These are phyloP conservation scores for Orestias chungarensis DNA, from an alignment of 2,797 vertebrate genomes.

Conservation along the genomic window DNA sequence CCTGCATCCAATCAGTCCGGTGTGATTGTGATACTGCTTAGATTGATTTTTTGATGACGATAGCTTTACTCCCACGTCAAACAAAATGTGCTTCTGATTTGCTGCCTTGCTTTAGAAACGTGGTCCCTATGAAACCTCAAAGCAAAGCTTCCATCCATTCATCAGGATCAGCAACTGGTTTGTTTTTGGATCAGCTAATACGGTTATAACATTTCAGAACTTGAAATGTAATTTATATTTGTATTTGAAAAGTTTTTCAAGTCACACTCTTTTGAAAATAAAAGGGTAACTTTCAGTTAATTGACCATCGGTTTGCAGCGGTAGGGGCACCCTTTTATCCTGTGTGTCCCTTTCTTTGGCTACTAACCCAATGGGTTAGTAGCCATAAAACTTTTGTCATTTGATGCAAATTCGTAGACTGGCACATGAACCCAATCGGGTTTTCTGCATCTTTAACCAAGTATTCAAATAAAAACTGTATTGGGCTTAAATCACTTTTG, in stretches of 20 bases:
- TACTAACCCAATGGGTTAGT: too few species aligned
- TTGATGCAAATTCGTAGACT: too few species aligned
- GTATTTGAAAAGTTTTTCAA: too few species aligned
- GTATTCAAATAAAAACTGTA: constrained; percentile 55
- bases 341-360: background rate
- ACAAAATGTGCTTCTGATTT: background rate
- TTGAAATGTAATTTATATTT: background rate
- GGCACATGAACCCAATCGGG: constrained; percentile 4
- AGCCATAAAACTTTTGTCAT: too few species aligned
- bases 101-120: background rate
- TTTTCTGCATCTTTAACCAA: constrained; percentile 24
- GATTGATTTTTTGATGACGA: background rate
- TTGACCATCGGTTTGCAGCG: background rate
- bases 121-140: background rate
- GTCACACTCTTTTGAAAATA: background rate
- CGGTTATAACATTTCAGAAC: background rate
- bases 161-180: background rate
- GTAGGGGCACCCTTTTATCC: background rate
- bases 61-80: background rate
- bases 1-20: background rate
- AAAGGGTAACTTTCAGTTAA: background rate
- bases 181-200: background rate
- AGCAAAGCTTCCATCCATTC: background rate
- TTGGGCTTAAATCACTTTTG: constrained; percentile 41
- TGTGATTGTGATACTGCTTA: background rate